Evolutionary conservation across 2,797 vertebrate species (phyloP).

Genomic region (Leuciscus waleckii): DNA sequence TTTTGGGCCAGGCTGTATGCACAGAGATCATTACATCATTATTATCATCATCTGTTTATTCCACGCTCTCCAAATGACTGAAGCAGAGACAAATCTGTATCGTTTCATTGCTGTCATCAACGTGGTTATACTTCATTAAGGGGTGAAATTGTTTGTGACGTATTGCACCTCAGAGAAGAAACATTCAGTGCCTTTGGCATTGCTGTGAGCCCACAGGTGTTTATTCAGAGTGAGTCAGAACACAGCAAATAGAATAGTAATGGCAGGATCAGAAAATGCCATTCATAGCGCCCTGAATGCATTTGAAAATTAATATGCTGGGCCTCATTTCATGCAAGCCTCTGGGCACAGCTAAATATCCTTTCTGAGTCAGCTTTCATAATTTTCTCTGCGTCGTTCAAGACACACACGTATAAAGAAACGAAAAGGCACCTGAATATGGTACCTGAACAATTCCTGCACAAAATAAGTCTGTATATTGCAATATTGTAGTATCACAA

Average conservation of each 20-base stretch:
- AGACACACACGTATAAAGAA: conserved; percentile 15
- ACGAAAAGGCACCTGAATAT: conserved; percentile 2
- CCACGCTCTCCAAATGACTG: conserved; percentile 1
- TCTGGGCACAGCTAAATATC: conserved; percentile 19
- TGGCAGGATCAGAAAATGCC: conserved; percentile 30
- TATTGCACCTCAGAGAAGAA: conserved; percentile 23
- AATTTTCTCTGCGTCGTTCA: conserved; percentile 6
- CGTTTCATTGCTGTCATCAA: conserved; percentile 20
- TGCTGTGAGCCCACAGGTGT: conserved; percentile 39
- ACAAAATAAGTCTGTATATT: conserved; percentile 19
- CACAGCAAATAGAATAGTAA: conserved; percentile 40
- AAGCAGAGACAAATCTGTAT: conserved; percentile 38
- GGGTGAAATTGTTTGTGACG: conserved; percentile 37
- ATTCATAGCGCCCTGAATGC: conserved; percentile 36
- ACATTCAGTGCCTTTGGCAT: conserved; percentile 16
- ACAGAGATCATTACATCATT: conserved; percentile 14
- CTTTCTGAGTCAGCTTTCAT: conserved; percentile 32
- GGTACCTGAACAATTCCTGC: neutral
- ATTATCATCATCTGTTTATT: conserved; percentile 40
- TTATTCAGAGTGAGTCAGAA: conserved; percentile 28
- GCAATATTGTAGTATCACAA: neutral
- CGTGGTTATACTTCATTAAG: conserved; percentile 35
- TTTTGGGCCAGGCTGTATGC: neutral
- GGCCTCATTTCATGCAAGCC: conserved; percentile 34
- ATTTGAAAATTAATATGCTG: conserved; percentile 43